phyloP scores from a whole-genome alignment of 2,113 vertebrate species.

The Nesoenas mayeri region DNA sequence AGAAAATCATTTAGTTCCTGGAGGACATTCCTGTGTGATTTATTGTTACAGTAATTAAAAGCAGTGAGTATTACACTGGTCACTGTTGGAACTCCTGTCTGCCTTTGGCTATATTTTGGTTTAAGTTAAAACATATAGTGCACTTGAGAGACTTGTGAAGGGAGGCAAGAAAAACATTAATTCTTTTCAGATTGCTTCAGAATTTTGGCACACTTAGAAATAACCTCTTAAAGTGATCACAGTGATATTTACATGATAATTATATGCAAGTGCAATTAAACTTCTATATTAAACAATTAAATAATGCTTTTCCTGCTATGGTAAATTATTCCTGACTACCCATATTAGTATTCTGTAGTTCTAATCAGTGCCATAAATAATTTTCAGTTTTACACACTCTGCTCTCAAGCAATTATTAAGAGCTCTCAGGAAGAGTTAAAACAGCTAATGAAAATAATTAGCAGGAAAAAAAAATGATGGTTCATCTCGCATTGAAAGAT shows the following conservation, averaged over 20 bases:
- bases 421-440: constrained; percentile 38
- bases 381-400: constrained; percentile 25
- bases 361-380: constrained; percentile 47
- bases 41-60: constrained; percentile 76
- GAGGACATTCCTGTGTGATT: constrained; percentile 75
- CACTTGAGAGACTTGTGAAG: constrained; percentile 46
- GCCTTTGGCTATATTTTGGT: constrained; percentile 59
- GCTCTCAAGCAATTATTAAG: constrained; percentile 33
- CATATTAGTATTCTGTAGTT: constrained; percentile 8
- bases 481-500: constrained; percentile 4
- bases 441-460: constrained; percentile 55
- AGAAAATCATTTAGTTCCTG: constrained; percentile 71
- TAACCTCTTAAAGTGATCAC: constrained; percentile 47
- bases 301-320: constrained; percentile 37
- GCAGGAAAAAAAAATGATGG: not conserved
- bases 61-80: constrained; percentile 56
- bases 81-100: constrained; percentile 66
- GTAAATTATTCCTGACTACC: constrained; percentile 22
- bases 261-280: constrained; percentile 35
- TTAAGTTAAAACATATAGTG: constrained; percentile 35
- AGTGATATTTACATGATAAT: constrained; percentile 44
- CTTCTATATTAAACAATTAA: constrained; percentile 45
- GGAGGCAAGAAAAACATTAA: constrained; percentile 32
- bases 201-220: constrained; percentile 42
- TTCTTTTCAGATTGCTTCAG: constrained; percentile 43